Base-by-base conservation (phyloP, 1,140 invertebrate species). In the Cydia splendana region DNA sequence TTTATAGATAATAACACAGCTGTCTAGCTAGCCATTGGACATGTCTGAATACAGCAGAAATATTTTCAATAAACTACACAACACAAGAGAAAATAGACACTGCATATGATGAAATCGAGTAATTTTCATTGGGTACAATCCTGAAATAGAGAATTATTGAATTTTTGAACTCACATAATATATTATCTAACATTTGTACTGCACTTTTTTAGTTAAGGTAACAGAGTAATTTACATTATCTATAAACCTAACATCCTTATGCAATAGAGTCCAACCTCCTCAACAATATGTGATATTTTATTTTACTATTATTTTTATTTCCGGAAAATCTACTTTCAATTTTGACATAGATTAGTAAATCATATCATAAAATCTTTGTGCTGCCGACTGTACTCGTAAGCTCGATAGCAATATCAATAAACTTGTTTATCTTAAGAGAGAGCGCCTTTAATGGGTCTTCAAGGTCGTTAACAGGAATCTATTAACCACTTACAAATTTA, bases 361-460 rank as follows among this genome's bases (percentile, higher is more conserved):
- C 53, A 10, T 20, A 20, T 62, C 9, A 62, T 15, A 62, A 20
- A 62, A n/a, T 2, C 2, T 6, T 71, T 34, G 12, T 67, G 13
- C n/a, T 7, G 67, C 13, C n/a, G 34, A 71, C 67, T 71, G 67
- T 71, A 71, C 67, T 42, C 2, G 30, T 38, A 20, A 38, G 67
- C 34, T 71, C 67, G 42, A 81, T 74, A 80, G 75, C 78, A 82
- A 82, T 85, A 85, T 84, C 82, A 85, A 84, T 84, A 84, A 82
- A 82, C 81, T 79, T 77, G 81, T 84, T 85, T 85, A 85, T 83
- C 83, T 83, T 74, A 80, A 71, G 81, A 81, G 79, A 81, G 84
- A 82, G 73, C 75, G 76, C 78, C 82, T 84, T 84, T 80, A 80
- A 84, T 84, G 81, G 81, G 30, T 18, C 3, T 77, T 53, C 57